Evolutionary conservation across 2,888 invertebrate genomes (phyloP).

Genomic region (Nycteola revayana): DNA sequence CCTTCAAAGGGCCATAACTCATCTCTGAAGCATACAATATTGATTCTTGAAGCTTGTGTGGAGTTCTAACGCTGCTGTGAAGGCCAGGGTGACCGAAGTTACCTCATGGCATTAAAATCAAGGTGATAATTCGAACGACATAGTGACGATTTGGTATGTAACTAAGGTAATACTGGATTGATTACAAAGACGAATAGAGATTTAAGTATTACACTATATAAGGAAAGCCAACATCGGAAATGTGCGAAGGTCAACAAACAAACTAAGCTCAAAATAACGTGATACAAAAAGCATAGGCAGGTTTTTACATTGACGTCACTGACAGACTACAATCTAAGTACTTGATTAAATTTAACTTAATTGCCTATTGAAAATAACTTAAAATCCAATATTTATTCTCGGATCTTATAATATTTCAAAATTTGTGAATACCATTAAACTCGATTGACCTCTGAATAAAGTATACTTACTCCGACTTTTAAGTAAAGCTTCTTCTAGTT

Average conservation of each 20-base stretch:
- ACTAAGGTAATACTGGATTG: slow-evolving; percentile 12
- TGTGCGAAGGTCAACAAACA: slow-evolving; percentile 39
- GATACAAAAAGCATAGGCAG: slow-evolving; percentile 17
- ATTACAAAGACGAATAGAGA: slow-evolving; percentile 25
- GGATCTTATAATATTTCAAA: no score
- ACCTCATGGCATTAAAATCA: slow-evolving; percentile 8
- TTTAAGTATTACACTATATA: slow-evolving; percentile 32
- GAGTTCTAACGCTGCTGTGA: background rate
- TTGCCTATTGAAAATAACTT: no score
- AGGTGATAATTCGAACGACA: slow-evolving; percentile 11
- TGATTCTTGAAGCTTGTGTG: no score
- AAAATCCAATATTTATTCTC: no score
- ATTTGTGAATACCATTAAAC: slow-evolving; percentile 18
- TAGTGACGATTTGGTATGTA: slow-evolving; percentile 9
- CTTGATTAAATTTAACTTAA: no score
- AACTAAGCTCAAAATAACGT: slow-evolving; percentile 29
- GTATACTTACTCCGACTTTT: no score
- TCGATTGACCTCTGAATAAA: slow-evolving; percentile 14
- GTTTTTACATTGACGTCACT: slow-evolving; percentile 21
- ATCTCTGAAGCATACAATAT: no score
- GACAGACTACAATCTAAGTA: no score
- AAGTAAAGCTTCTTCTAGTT: no score
- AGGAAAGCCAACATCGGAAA: slow-evolving; percentile 47
- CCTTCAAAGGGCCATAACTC: no score
- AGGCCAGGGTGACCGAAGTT: slow-evolving; percentile 9